Conservation (phyloP, 2,113 vertebrate species). For the Tragelaphus buxtoni region DNA sequence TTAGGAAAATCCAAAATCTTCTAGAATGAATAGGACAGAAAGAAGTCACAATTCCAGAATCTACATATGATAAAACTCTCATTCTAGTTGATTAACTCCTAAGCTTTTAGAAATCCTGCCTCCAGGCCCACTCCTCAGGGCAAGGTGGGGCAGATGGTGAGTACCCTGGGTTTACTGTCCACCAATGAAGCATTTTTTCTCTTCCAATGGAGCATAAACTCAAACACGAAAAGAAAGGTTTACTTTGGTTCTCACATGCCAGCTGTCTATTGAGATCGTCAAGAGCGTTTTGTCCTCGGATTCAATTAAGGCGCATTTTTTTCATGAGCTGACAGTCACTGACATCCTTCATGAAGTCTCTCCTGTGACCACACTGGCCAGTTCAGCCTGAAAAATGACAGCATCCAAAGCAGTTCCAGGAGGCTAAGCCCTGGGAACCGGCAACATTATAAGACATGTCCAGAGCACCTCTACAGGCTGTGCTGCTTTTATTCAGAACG, state of each 20-base stretch:
- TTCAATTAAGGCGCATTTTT: neutral
- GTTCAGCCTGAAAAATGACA: neutral
- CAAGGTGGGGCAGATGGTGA: neutral
- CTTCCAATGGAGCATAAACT: neutral
- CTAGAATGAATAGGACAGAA: neutral
- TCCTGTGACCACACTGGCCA: neutral
- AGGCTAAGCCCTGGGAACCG: neutral
- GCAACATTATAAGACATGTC: neutral
- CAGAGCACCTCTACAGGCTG: neutral
- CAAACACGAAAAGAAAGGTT: neutral
- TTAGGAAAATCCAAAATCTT: neutral
- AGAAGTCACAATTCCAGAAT: neutral
- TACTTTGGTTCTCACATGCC: neutral
- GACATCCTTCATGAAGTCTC: neutral
- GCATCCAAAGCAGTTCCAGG: neutral
- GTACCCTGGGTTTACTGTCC: neutral
- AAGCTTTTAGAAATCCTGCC: neutral
- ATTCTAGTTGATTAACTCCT: neutral
- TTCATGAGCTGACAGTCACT: neutral
- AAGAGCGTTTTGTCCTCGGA: neutral
- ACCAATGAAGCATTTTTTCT: neutral
- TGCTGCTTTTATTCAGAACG: slow-evolving; percentile 29
- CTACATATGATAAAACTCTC: neutral
- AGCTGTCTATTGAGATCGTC: neutral
- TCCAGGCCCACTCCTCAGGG: no score